Percentiles rank a stretch among this genome's conserved stretches.
These are phyloP conservation scores for Drosophila burlai DNA, from an alignment of 1,140 invertebrate species.

Conservation along the genomic window DNA sequence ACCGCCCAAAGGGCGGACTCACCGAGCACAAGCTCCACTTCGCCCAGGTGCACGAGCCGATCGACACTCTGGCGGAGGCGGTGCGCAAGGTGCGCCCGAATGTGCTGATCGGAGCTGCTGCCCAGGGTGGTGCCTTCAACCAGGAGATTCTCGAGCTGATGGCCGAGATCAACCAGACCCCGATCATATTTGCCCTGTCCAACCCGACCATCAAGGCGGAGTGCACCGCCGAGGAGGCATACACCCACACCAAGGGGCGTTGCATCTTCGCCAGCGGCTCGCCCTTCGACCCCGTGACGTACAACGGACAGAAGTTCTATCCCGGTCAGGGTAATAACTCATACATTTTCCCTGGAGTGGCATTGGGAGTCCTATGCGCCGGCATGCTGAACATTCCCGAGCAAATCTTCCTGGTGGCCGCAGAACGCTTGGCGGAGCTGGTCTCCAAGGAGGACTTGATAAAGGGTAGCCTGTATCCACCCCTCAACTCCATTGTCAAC, in stretches of 20 bases:
- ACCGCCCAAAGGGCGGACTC: constrained; percentile 89
- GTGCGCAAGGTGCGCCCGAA: constrained; percentile 93
- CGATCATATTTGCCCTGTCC: constrained; percentile 95
- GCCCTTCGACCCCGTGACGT: constrained; percentile 93
- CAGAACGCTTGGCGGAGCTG: constrained; percentile 92
- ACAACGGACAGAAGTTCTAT: constrained; percentile 91
- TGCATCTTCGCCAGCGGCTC: constrained; percentile 97
- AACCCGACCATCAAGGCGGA: constrained; percentile 99
- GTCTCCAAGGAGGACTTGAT: constrained; percentile 93
- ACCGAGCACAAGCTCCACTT: constrained; percentile 91
- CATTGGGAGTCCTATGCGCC: constrained; percentile 93
- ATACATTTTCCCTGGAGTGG: constrained; percentile 98
- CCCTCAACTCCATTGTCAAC: constrained; percentile 93
- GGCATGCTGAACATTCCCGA: constrained; percentile 95
- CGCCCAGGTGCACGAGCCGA: constrained; percentile 91
- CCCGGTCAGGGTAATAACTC: constrained; percentile 99
- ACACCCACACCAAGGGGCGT: constrained; percentile 90
- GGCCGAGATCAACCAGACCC: constrained; percentile 89
- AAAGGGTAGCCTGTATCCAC: constrained; percentile 97
- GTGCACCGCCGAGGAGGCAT: constrained; percentile 98
- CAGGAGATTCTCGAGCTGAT: constrained; percentile 93
- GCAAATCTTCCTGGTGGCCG: constrained; percentile 95
- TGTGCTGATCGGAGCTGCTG: constrained; percentile 96
- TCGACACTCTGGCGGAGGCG: constrained; percentile 91
- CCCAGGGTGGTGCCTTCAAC: constrained; percentile 95